Base-by-base conservation (phyloP, 2,888 invertebrate species). In the Penaeus monodon region DNA sequence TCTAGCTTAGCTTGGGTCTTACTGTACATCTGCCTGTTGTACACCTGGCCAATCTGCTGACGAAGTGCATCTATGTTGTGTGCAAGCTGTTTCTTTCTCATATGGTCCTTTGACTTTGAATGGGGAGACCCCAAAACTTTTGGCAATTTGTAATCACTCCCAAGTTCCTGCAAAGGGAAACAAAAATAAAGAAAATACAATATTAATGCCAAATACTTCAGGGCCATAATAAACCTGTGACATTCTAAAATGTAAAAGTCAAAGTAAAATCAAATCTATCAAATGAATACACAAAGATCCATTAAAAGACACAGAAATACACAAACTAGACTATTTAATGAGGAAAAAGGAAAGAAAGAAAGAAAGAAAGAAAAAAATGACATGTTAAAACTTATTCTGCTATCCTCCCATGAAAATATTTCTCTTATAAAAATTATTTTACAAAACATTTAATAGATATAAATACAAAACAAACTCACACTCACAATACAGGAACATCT, bases 51-150 rank as follows among this genome's bases (percentile, higher is more conserved):
- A 44, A 87, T 68, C 74, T 82, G 82, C 44, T 85, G 85, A 10
- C 79, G 82, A 33, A 87, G 79, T 29, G 86, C 83, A 49, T 73
- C 64, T 3, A 87, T 79, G 64, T 79, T 87, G 73, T 80, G 79
- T 6, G 86, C 82, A 20, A 83, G 79, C 14, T 74, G 38, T 64
- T 81, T 81, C 66, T 81, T 81, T 20, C 38, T 73, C 33, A 64
- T 33, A 3, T 38, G 57, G 12, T 86, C 82, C 22, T 78, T 82
- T 44, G 70, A 73, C 64, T 86, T 86, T 27, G 85, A 86, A 65
- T 77, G 64, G 10, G 85, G 85, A 38, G 85, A 86, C 20, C 57
- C 78, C 22, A 78, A 64, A 10, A 68, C 57, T 68, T 78, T 86
- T 68, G 86, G 77, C 57, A 86, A 70, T 29, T 17, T 82, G 81